phyloP scores from a whole-genome alignment of 2,113 vertebrate genomes.

The Pedetes capensis region DNA sequence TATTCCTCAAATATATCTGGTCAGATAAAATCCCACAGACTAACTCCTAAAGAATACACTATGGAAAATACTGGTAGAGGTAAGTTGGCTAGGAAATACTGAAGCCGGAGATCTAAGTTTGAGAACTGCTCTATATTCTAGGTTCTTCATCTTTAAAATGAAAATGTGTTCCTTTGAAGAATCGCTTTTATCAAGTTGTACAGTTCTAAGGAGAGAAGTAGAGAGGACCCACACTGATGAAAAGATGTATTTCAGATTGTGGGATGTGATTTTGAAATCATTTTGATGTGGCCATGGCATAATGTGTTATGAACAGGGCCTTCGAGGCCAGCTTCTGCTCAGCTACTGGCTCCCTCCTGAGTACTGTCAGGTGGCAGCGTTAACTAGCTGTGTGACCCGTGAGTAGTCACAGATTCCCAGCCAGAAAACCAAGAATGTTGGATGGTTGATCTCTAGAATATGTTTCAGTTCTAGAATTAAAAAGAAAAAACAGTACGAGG shows the following conservation, averaged over 20 bases:
- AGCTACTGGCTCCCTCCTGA: not conserved
- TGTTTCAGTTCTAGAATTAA: not conserved
- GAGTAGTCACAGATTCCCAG: not conserved
- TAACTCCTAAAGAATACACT: not conserved
- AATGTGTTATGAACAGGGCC: accelerated
- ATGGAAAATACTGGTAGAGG: not conserved
- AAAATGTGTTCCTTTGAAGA: not conserved
- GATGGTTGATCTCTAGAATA: not conserved
- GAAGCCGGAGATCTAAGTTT: not conserved
- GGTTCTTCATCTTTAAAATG: not conserved
- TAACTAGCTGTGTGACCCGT: not conserved
- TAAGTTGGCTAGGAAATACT: not conserved
- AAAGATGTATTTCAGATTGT: not conserved
- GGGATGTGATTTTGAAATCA: not conserved
- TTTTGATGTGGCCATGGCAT: not conserved
- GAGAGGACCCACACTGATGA: not conserved
- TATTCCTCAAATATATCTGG: not conserved
- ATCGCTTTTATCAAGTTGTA: not conserved
- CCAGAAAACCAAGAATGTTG: not conserved
- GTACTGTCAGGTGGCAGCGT: not conserved
- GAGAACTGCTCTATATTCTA: not conserved
- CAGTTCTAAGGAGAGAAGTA: constrained; percentile 12
- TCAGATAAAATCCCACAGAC: not conserved
- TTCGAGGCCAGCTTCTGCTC: not conserved
- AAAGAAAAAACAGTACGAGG: too few relatives aligned